Base-by-base conservation (phyloP, 1,140 invertebrate genomes). In the Homalodisca vitripennis region DNA sequence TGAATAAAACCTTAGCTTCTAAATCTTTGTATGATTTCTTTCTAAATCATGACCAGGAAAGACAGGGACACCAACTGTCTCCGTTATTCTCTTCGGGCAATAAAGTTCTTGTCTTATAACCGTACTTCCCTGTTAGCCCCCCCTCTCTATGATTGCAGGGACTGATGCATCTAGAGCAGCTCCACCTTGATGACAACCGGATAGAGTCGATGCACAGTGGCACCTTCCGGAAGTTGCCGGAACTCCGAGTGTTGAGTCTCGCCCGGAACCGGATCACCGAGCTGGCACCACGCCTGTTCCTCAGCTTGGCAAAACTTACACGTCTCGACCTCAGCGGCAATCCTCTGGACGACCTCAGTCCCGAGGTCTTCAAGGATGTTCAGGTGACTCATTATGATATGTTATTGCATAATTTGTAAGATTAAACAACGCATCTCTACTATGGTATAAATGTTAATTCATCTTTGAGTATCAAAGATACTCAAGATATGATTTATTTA, bases 281-380 rank as follows among this genome's bases (percentile, higher is more conserved):
- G 73, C 79, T 93, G 63, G 87, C 87, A 31, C 82, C 84, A 2
- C 77, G 89, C 67, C 80, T 90, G 20, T 91, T 92, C 77, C 82
- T 86, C 64, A 85, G 85, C 78, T 77, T 91, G 17, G 82, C 83
- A 14, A 89, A 88, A 76, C 81, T 94, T 47, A 82, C 83, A 71
- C 80, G 84, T 71, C 80, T 94, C 65, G 89, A 92, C 79, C 79
- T 94, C 47, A 91, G 88, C 77, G 83, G 86, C 70, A 94, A 94
- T 81, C 86, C 86, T 65, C 78, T 92, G 24, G 78, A 81, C 51
- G 87, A 89, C 74, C 81, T 92, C 65, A 86, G 87, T 77, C 86
- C 89, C 12, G 89, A 91, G 80, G 87, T 90, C 26, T 92, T 92
- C 78, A 87, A 87, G 75, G 90, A 92, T 80, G 85, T 92, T 34